Percentiles rank a stretch among this genome's conserved stretches.
phyloP scores from a whole-genome alignment of 2,888 invertebrate species.

The Formica aserva region DNA sequence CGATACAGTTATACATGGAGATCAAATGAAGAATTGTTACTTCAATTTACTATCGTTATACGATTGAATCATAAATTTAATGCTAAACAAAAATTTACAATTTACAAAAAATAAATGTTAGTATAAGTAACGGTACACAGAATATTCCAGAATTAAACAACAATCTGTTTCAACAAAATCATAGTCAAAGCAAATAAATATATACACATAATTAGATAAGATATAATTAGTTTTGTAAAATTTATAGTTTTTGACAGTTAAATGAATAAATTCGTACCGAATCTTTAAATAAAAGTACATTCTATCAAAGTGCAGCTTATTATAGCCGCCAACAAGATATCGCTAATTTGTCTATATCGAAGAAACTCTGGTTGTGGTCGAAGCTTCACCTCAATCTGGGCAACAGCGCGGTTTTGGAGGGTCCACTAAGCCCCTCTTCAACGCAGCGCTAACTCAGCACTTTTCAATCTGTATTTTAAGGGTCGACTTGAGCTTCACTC shows the following conservation, averaged over 20 bases:
- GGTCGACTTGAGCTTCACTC: slow-evolving; percentile 45
- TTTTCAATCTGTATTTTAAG: slow-evolving; percentile 49
- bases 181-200: not conserved
- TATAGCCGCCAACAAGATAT: slow-evolving; percentile 1
- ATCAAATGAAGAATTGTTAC: not conserved
- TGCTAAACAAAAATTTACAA: not conserved
- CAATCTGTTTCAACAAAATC: not conserved
- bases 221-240: not conserved
- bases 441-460: slow-evolving; percentile 51
- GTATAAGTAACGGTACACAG: not conserved
- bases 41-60: not conserved
- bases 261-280: not conserved
- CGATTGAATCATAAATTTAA: not conserved
- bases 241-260: not conserved
- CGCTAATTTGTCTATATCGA: slow-evolving; percentile 24
- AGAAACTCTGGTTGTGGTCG: not conserved
- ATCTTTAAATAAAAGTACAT: slow-evolving; percentile 2
- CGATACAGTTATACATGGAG: not conserved
- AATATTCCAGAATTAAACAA: not conserved
- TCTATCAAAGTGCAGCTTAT: not conserved
- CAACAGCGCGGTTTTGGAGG: slow-evolving; percentile 30
- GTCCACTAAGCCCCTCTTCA: slow-evolving; percentile 39
- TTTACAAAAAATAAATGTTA: not conserved
- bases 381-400: slow-evolving; percentile 31
- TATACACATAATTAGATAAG: not conserved